These are phyloP conservation scores for Athalia cordata DNA, from an alignment of 2,888 invertebrate genomes.

Conservation along the genomic window DNA sequence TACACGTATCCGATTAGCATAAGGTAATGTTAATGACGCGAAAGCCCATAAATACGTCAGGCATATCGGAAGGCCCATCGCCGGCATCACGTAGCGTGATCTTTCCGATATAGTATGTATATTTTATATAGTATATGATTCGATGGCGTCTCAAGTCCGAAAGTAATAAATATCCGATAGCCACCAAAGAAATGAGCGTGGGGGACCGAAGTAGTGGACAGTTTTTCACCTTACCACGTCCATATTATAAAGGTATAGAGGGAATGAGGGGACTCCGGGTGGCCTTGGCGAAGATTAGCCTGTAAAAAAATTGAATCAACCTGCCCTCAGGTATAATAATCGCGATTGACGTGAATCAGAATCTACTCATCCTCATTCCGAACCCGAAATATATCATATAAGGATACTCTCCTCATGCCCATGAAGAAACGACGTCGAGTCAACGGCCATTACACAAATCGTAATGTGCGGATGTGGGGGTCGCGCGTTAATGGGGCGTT, in stretches of 20 bases:
- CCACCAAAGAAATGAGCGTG: slow-evolving; percentile 22
- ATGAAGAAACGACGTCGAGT: not conserved
- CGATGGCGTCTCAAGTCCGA: slow-evolving; percentile 34
- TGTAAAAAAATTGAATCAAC: slow-evolving; percentile 50
- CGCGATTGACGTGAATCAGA: no score
- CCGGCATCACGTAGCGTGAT: slow-evolving; percentile 44
- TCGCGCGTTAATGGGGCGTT: slow-evolving; percentile 31
- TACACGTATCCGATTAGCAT: slow-evolving; percentile 70
- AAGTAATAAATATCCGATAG: slow-evolving; percentile 42
- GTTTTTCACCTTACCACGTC: not conserved
- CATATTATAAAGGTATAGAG: slow-evolving; percentile 17
- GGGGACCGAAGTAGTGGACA: not conserved
- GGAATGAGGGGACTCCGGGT: slow-evolving; percentile 50
- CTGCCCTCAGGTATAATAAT: no score
- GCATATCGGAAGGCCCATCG: slow-evolving; percentile 28
- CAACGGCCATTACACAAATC: slow-evolving; percentile 35
- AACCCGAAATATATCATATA: no score
- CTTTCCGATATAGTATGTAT: slow-evolving; percentile 29
- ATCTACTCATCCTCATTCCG: no score
- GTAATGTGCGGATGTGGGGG: not conserved
- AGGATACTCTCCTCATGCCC: no score
- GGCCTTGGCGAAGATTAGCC: slow-evolving; percentile 68
- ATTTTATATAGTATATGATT: slow-evolving; percentile 38
- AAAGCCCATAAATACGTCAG: slow-evolving; percentile 63
- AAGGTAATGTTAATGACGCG: slow-evolving; percentile 67